Evolutionary conservation across 2,888 invertebrate genomes (phyloP).

Genomic region (Melanotus villosus): DNA sequence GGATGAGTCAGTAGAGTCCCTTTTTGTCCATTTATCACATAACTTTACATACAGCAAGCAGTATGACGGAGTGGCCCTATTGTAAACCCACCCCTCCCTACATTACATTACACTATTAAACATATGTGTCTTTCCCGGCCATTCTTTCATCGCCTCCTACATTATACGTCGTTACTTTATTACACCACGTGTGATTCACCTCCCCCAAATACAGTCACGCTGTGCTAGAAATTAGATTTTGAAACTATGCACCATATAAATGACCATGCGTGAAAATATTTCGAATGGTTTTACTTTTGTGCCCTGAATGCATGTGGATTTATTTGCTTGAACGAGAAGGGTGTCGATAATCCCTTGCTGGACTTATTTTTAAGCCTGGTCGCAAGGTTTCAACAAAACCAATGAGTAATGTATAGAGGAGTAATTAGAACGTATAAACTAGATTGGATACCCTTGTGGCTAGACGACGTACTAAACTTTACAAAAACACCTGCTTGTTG

Average conservation of each 20-base stretch:
- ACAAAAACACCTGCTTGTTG: no score
- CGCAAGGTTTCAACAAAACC: no score
- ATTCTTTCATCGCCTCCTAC: slow-evolving; percentile 48
- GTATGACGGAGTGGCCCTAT: slow-evolving; percentile 39
- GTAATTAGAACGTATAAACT: no score
- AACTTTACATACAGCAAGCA: slow-evolving; percentile 55
- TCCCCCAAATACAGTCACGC: slow-evolving; percentile 35
- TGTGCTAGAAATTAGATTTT: slow-evolving; percentile 29
- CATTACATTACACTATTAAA: slow-evolving; percentile 59
- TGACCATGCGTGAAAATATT: slow-evolving; percentile 23
- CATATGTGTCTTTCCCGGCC: slow-evolving; percentile 62
- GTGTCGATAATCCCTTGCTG: neutral
- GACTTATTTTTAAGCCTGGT: no score
- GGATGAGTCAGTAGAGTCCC: slow-evolving; percentile 41
- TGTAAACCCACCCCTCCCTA: slow-evolving; percentile 50
- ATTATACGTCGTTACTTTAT: slow-evolving; percentile 33
- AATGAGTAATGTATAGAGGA: no score
- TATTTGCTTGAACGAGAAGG: neutral
- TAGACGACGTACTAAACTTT: no score
- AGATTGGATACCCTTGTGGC: no score
- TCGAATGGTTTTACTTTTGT: neutral
- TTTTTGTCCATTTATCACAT: slow-evolving; percentile 55
- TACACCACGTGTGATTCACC: slow-evolving; percentile 43
- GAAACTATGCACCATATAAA: slow-evolving; percentile 31
- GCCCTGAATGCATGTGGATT: neutral